These are phyloP conservation scores for Cervus canadensis DNA, from an alignment of 2,113 vertebrate genomes.

Conservation along the genomic window DNA sequence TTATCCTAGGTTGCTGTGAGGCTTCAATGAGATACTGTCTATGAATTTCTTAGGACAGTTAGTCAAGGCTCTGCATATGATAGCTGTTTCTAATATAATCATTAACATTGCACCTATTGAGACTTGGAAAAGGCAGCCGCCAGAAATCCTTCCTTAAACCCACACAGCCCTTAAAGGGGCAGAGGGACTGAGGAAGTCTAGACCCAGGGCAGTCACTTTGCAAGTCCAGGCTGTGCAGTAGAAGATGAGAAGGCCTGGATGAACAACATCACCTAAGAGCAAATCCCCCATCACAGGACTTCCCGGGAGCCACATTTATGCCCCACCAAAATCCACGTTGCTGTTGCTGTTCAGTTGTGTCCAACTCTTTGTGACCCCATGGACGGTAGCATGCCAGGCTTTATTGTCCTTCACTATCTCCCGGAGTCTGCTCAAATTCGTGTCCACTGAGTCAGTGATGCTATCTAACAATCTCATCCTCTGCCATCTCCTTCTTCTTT, in stretches of 20 bases:
- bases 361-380: background rate
- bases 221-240: background rate
- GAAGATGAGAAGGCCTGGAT: background rate
- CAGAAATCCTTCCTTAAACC: background rate
- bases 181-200: background rate
- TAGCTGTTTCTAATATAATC: background rate
- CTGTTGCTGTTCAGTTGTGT: fast-evolving
- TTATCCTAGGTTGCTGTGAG: background rate
- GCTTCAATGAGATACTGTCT: background rate
- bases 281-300: background rate
- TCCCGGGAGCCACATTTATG: background rate
- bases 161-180: background rate
- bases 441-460: background rate
- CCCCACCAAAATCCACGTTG: background rate
- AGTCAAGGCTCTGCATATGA: background rate
- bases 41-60: background rate
- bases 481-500: background rate
- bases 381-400: fast-evolving
- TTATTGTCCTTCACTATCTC: background rate
- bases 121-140: background rate
- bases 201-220: background rate
- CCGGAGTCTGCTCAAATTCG: background rate
- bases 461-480: background rate
- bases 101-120: background rate
- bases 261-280: background rate